Base-by-base conservation (phyloP, 2,113 vertebrate species). In the Serilophus lunatus region DNA sequence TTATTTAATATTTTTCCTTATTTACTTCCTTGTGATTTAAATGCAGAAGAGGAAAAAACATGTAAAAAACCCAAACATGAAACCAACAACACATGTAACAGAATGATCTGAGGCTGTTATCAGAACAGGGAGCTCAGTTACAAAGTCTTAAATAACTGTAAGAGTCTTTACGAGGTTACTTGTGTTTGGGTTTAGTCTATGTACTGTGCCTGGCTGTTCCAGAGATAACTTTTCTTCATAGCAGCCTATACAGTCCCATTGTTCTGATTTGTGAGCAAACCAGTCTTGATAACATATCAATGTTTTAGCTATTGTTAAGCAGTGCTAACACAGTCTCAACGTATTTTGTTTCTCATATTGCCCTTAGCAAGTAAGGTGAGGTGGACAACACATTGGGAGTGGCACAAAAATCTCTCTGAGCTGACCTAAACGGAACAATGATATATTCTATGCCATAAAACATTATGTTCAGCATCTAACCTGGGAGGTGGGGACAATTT, bases 401-500 rank as follows among this genome's bases (percentile, higher is more conserved):
- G 22, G 12, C 25, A 64, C 23, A 72, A 29, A n/a, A 10, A 20
- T 47, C 19, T 10, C 45, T 47, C 45, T 47, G 45, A 90, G 33
- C 18, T 72, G 38, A 68, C 6, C 19, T 3, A 0, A 56, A 53
- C 2, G 29, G 31, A 64, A 60, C 22, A 28, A 68, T 10, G 7
- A 33, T 10, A 77, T 40, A 51, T 23, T 69, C 31, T 29, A 35
- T 10, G 38, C 12, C 22, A 68, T 20, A 35, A 18, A 75, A 66
- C 12, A 78, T 15, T n/a, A 82, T 2, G 7, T 19, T 76, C 23
- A 86, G 40, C 14, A 45, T 8, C 31, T 72, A 71, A 11, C 3
- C 0, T 6, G 17, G 18, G 23, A 79, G 10, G 2, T 1, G 23
- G 14, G 19, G 4, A 25, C 5, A 26, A 9, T 35, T 72, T 36